These are phyloP conservation scores for Cephalopholis sonnerati DNA, from an alignment of 2,113 vertebrate genomes.

Conservation along the genomic window DNA sequence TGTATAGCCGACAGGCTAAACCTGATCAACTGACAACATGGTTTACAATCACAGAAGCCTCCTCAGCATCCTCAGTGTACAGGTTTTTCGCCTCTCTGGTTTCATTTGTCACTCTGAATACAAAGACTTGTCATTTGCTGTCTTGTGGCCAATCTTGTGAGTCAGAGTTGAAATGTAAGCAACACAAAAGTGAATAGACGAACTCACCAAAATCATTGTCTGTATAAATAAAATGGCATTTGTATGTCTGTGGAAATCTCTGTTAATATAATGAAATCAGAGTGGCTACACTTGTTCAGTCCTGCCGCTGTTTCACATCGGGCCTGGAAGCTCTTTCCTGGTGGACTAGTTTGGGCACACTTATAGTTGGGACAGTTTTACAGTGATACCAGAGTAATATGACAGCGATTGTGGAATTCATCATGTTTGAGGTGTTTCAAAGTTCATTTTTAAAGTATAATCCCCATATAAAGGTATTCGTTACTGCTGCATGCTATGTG, in stretches of 20 bases:
- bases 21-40: conserved; percentile 61
- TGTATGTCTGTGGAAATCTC: not conserved
- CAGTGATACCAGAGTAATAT: not conserved
- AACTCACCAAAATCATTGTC: not conserved
- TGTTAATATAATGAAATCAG: not conserved
- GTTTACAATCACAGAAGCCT: conserved; percentile 30
- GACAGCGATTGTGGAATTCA: not conserved
- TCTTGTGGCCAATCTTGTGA: conserved; percentile 20
- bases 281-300: not conserved
- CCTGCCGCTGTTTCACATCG: not conserved
- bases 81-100: conserved; percentile 32
- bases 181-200: not conserved
- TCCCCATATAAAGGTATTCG: not conserved
- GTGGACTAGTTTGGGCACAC: not conserved
- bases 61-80: not conserved
- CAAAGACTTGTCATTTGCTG: conserved; percentile 20
- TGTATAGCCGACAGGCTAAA: conserved; percentile 51
- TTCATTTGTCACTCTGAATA: conserved; percentile 44
- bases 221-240: not conserved
- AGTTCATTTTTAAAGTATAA: not conserved
- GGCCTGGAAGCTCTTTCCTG: not conserved
- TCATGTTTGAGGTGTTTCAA: not conserved
- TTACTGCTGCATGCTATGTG: not conserved
- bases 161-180: conserved; percentile 24
- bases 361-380: not conserved